Evolutionary conservation across 2,113 vertebrate genomes (phyloP), one percentile per base, ranked within the genome.

Genomic region (Strigops habroptila): DNA sequence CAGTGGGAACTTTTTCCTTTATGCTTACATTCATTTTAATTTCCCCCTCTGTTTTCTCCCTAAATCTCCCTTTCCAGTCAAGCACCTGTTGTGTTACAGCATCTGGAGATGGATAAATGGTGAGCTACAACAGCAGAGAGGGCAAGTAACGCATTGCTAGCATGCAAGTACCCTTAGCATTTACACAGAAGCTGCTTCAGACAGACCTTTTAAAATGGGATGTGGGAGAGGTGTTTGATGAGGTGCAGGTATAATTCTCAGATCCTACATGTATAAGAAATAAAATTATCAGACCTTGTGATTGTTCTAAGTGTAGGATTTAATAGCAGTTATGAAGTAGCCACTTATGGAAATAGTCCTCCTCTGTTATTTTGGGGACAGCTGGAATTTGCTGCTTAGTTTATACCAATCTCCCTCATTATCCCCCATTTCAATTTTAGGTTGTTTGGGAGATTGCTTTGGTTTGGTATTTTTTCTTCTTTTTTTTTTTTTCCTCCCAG

Each of bases 61-160:
- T 41, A 75, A 63, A 21, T 48, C 4, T 71, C 18, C 91, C 39
- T 68, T 87, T 16, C 41, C 19, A 70, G 22, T 74, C 33, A 86
- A 74, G 27, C 14, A 57, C 5, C 5, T 71, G 24, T 49, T 24
- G 4, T 59, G 62, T 69, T 64, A 44, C 44, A 55, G 33, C 65
- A 28, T 23, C 55, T 35, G 43, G 25, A 87, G 52, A 39, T 82
- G 63, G 24, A 51, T 43, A 59, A 75, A 31, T 39, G 48, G 10
- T 64, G 55, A 75, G 43, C 46, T 55, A 39, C 16, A 90, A 27
- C 22, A 63, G 9, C 35, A 88, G 18, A 73, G 30, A 64, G 27
- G 24, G 8, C 75, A 62, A 75, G 64, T 87, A 84, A 81, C 46
- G 19, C 9, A 64, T 55, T 0, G 0, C 8, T 7, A 43, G 10